Percentiles rank a stretch among this genome's conserved stretches.
Conservation (phyloP, 2,113 vertebrate species). For the Lycocorax pyrrhopterus region DNA sequence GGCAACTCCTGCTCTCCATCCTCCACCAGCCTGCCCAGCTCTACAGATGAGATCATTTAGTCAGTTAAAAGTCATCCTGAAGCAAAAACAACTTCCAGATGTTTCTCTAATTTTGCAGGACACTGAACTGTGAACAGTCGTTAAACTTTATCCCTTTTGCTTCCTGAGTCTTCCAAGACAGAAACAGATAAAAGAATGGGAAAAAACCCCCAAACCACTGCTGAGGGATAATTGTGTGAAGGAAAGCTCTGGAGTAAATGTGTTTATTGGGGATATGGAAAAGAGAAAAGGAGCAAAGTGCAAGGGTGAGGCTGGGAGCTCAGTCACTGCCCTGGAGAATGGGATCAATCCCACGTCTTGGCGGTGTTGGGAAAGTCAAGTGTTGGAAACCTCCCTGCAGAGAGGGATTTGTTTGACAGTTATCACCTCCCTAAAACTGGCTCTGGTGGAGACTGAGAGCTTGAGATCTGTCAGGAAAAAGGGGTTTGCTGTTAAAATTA, state of each 20-base stretch:
- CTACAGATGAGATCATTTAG: conserved; percentile 24
- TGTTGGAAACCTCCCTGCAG: background rate
- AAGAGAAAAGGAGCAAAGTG: background rate
- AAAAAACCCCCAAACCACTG: rapidly evolving
- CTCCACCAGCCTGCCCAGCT: background rate
- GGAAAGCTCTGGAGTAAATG: background rate
- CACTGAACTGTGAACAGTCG: background rate
- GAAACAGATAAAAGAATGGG: background rate
- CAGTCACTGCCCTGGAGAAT: rapidly evolving
- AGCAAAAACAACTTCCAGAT: conserved; percentile 42
- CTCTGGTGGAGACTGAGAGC: background rate
- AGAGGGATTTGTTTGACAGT: background rate
- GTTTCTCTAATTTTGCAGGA: conserved; percentile 39
- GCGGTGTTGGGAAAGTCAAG: background rate
- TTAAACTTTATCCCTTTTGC: conserved; percentile 36
- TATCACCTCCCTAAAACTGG: background rate
- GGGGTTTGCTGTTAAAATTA: background rate
- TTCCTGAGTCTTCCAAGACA: background rate
- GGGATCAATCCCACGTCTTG: rapidly evolving
- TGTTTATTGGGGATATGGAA: background rate
- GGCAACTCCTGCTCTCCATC: background rate
- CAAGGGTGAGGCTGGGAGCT: background rate
- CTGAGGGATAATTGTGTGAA: background rate
- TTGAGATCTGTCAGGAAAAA: background rate
- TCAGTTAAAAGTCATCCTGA: background rate